Base-by-base conservation (phyloP, 2,888 invertebrate genomes). In the Tetragonisca angustula region DNA sequence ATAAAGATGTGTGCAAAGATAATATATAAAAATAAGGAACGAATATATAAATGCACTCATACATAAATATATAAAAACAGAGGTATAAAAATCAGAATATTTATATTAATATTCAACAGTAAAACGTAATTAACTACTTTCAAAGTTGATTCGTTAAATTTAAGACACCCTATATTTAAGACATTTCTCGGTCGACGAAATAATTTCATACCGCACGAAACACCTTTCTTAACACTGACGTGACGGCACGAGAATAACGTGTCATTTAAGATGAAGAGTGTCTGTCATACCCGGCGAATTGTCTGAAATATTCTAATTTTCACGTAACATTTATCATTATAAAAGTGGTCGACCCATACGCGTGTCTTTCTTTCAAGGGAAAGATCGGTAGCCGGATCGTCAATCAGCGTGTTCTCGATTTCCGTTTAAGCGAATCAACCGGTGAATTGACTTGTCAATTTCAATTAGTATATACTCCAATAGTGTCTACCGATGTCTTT, bases 401-500 rank as follows among this genome's bases (percentile, higher is more conserved):
- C 68, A 19, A 69, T 81, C 80, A 73, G 21, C n/a, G n/a, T 61
- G 72, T 72, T 79, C 80, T n/a, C 69, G 64, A 71, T 81, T 79
- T 36, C 78, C 70, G 73, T 73, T 68, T 43, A 50, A 81, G 64
- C 62, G 72, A 64, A 73, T 80, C 81, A 69, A 69, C 17, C 61
- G n/a, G 68, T 24, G 81, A 74, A 81, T 70, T 73, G 81, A 74
- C 81, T 68, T n/a, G 81, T 81, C 74, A 32, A 80, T 74, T 81
- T 65, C 69, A 81, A 81, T 81, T 81, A 81, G 56, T 56, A 43
- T 65, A 27, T 64, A 61, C 72, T 6, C 9, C 9, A 43, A 36
- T 56, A 56, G 56, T 36, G 54, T 17, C 49, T n/a, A 54, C 61
- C n/a, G 68, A 74, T 54, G 49, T 77, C 54, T 70, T 61, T n/a